phyloP scores from a whole-genome alignment of 2,888 invertebrate genomes.

The Incurvaria masculella region DNA sequence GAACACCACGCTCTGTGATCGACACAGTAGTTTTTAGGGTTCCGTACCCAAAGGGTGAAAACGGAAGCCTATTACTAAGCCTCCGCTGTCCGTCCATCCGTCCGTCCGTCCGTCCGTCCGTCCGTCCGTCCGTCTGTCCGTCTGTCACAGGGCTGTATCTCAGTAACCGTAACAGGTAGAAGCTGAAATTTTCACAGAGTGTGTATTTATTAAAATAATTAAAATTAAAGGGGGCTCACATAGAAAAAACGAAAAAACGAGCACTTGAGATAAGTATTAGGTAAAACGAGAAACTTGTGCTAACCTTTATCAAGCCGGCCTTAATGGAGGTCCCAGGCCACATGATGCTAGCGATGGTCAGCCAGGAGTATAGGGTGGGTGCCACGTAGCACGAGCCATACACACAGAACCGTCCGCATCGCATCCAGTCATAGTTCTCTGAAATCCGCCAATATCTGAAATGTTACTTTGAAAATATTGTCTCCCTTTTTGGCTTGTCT shows the following conservation, averaged over 20 bases:
- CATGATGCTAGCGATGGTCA: conserved; percentile 69
- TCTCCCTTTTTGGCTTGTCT: no score
- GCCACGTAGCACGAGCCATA: conserved; percentile 82
- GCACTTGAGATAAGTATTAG: background rate
- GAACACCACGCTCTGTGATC: background rate
- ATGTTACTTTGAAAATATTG: no score
- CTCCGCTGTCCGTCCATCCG: no score
- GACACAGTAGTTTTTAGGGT: no score
- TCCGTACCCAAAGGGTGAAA: no score
- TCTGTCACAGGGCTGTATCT: no score
- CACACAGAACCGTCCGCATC: conserved; percentile 68
- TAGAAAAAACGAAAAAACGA: no score
- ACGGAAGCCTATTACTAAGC: no score
- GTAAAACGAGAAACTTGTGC: background rate
- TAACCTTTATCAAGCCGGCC: conserved; percentile 71
- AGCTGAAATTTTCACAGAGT: no score
- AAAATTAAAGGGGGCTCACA: no score
- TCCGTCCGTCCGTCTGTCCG: no score
- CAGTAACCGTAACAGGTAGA: conserved; percentile 3
- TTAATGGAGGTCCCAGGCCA: conserved; percentile 71
- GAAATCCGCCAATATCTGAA: no score
- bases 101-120: background rate
- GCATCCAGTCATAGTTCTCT: conserved; percentile 64
- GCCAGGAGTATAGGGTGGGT: conserved; percentile 77
- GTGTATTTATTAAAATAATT: conserved; percentile 1